Percentiles rank a stretch among this genome's conserved stretches.
Conservation (phyloP, 1,140 invertebrate species). For the Drosophila mojavensis region DNA sequence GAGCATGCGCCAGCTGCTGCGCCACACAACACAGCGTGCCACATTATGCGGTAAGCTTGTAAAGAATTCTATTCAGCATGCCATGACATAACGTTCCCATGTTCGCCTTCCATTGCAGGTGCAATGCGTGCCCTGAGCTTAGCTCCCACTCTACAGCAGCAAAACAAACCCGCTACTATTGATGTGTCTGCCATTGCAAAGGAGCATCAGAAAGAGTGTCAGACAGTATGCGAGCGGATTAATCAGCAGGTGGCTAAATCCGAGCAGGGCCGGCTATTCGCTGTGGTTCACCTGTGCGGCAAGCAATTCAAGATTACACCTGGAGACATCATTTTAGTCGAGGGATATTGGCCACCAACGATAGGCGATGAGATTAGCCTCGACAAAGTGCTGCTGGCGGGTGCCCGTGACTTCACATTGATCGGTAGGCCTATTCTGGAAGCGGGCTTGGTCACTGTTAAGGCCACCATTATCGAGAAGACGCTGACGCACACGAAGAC, state of each 20-base stretch:
- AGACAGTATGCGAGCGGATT: slow-evolving; percentile 85
- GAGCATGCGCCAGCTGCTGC: slow-evolving; percentile 57
- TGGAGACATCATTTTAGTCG: slow-evolving; percentile 93
- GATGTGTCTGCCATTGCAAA: slow-evolving; percentile 43
- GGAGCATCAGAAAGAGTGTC: slow-evolving; percentile 66
- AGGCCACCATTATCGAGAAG: slow-evolving; percentile 95
- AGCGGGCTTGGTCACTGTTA: slow-evolving; percentile 89
- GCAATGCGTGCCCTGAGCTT: slow-evolving; percentile 70
- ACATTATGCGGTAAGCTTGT: slow-evolving; percentile 33
- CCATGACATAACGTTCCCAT: slow-evolving; percentile 63
- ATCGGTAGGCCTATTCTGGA: slow-evolving; percentile 93
- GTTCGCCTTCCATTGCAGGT: slow-evolving; percentile 31
- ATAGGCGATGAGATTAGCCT: slow-evolving; percentile 92
- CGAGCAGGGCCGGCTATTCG: slow-evolving; percentile 91
- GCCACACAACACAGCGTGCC: slow-evolving; percentile 37
- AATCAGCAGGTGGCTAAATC: slow-evolving; percentile 86
- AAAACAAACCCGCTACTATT: slow-evolving; percentile 50
- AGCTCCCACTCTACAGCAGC: slow-evolving; percentile 56
- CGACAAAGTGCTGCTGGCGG: slow-evolving; percentile 94
- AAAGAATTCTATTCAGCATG: slow-evolving; percentile 1
- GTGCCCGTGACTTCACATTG: slow-evolving; percentile 93
- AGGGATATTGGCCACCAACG: slow-evolving; percentile 93
- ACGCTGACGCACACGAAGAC: slow-evolving; percentile 93
- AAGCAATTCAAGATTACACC: slow-evolving; percentile 95
- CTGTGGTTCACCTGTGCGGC: slow-evolving; percentile 92